phyloP scores from a whole-genome alignment of 92 coral and sea anemone genomes.

The Chrysogorgia sp. region DNA sequence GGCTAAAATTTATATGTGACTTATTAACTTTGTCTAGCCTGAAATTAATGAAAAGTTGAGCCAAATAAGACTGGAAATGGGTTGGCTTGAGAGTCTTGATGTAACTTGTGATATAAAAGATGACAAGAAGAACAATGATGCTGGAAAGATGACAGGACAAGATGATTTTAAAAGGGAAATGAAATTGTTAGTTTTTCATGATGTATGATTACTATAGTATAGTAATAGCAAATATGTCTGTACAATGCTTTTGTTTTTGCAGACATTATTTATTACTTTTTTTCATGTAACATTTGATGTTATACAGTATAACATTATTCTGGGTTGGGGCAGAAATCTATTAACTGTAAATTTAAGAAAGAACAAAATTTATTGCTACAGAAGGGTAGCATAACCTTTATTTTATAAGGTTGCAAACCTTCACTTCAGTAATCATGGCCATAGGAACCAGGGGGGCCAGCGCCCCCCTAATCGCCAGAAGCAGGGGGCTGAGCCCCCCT shows the following conservation, averaged over 20 bases:
- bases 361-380: too few relatives aligned
- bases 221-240: not conserved
- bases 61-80: conserved; percentile 70
- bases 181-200: conserved; percentile 75
- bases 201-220: not conserved
- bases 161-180: conserved; percentile 96
- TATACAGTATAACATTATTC: too few relatives aligned
- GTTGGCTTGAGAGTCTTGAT: conserved; percentile 95
- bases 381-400: too few relatives aligned
- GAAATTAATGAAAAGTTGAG: conserved; percentile 85
- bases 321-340: too few relatives aligned
- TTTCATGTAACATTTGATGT: too few relatives aligned
- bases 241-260: too few relatives aligned
- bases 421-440: too few relatives aligned
- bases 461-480: too few relatives aligned
- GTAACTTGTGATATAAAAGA: conserved; percentile 62
- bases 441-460: too few relatives aligned
- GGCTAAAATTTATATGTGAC: not conserved
- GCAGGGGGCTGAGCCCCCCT: too few relatives aligned
- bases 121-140: conserved; percentile 35
- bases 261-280: not conserved
- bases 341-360: too few relatives aligned
- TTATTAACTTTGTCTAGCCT: conserved; percentile 51
- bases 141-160: conserved; percentile 56
- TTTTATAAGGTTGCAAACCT: too few relatives aligned